A percentile compares a stretch with the other conserved stretches of the same genome.
phyloP scores from a whole-genome alignment of 2,797 vertebrate genomes.

The Odontamblyopus lacepedii region DNA sequence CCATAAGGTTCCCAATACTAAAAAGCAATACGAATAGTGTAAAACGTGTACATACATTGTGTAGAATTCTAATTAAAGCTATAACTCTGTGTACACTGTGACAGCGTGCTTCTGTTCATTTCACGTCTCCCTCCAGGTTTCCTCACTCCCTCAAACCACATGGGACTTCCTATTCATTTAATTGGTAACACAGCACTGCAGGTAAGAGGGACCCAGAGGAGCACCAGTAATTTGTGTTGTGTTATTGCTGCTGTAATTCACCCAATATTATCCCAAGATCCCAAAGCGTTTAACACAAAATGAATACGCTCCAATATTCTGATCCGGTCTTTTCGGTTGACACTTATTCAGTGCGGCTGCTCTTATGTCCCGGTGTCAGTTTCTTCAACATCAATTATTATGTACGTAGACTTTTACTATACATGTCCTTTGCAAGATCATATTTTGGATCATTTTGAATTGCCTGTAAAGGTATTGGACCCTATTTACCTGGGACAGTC shows the following conservation, averaged over 20 bases:
- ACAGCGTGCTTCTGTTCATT: slow-evolving; percentile 45
- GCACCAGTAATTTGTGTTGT: slow-evolving; percentile 39
- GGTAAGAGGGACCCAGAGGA: slow-evolving; percentile 54
- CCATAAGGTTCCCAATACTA: neutral
- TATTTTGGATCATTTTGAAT: too few species aligned
- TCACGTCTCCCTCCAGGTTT: slow-evolving; percentile 53
- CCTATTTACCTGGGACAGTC: too few species aligned
- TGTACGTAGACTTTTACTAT: neutral
- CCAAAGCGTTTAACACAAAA: slow-evolving; percentile 13
- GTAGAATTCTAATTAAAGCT: slow-evolving; percentile 60
- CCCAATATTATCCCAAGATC: slow-evolving; percentile 31
- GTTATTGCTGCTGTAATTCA: slow-evolving; percentile 34
- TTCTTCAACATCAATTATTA: neutral
- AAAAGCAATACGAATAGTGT: slow-evolving; percentile 16
- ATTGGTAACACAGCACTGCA: slow-evolving; percentile 50
- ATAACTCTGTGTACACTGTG: slow-evolving; percentile 21
- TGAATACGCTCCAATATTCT: neutral
- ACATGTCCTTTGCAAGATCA: too few species aligned
- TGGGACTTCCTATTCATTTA: slow-evolving; percentile 58
- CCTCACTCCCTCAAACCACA: slow-evolving; percentile 41
- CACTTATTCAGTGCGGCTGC: neutral
- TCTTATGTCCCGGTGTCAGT: neutral
- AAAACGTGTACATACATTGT: slow-evolving; percentile 27
- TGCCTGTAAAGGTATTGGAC: too few species aligned
- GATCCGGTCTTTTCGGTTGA: neutral